These are phyloP conservation scores for Drosophila pandora DNA, from an alignment of 1,140 invertebrate genomes.

Conservation along the genomic window DNA sequence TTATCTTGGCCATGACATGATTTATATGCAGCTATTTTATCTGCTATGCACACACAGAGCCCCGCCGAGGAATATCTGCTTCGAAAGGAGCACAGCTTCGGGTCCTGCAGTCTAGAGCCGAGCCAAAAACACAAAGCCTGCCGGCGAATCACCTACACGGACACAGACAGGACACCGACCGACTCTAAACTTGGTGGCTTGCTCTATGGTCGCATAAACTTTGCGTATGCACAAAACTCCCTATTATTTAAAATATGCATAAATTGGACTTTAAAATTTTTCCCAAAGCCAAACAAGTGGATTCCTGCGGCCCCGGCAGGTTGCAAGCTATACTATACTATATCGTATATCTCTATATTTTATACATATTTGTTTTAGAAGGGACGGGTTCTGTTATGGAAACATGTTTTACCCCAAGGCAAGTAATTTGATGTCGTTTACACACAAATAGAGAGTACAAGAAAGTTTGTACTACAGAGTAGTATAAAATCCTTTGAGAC, in stretches of 20 bases:
- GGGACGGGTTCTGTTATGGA: constrained; percentile 21
- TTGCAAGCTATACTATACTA: constrained; percentile 20
- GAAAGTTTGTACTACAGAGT: background rate
- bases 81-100: constrained; percentile 16
- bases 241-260: constrained; percentile 75
- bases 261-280: constrained; percentile 66
- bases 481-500: background rate
- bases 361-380: constrained; percentile 1
- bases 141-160: constrained; percentile 40
- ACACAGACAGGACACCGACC: constrained; percentile 19
- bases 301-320: constrained; percentile 18
- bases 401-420: constrained; percentile 14
- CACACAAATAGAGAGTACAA: constrained; percentile 6
- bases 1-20: constrained; percentile 76
- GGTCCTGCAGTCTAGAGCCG: constrained; percentile 14
- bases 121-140: constrained; percentile 48
- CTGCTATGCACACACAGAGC: constrained; percentile 48
- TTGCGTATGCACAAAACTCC: constrained; percentile 53
- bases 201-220: constrained; percentile 48
- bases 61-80: constrained; percentile 26
- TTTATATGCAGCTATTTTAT: constrained; percentile 77
- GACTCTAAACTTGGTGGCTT: constrained; percentile 15
- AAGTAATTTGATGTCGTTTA: constrained; percentile 11
- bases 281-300: constrained; percentile 5
- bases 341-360: constrained; percentile 4